Evolutionary conservation across 2,113 vertebrate genomes (phyloP).

Genomic region (Sylvietta virens): DNA sequence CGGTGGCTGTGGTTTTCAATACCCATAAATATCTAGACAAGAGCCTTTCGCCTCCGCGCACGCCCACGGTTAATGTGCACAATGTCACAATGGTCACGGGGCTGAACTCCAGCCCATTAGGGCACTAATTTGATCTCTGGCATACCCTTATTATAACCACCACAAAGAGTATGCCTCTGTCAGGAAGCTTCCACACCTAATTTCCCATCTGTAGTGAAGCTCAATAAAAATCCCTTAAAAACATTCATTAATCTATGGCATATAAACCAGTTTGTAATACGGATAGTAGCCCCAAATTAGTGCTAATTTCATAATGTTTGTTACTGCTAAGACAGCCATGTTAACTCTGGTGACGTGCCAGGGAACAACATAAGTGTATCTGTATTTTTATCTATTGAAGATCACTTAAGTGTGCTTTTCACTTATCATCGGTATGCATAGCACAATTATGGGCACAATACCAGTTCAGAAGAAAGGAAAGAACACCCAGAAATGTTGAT

Average conservation of each 20-base stretch:
- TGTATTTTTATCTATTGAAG: neutral
- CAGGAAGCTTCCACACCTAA: neutral
- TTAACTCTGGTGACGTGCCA: neutral
- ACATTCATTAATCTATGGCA: neutral
- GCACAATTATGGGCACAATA: neutral
- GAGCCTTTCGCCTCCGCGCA: neutral
- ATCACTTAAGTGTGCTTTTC: neutral
- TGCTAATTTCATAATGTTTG: neutral
- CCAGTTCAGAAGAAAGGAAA: neutral
- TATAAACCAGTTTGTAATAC: neutral
- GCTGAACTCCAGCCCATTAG: slow-evolving; percentile 29
- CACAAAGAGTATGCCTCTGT: neutral
- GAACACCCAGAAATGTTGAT: neutral
- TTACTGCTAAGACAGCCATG: neutral
- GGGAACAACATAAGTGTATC: neutral
- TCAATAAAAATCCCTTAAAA: neutral
- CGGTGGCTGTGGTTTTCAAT: slow-evolving; percentile 16
- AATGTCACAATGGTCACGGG: neutral
- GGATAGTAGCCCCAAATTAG: neutral
- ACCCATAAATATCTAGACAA: slow-evolving; percentile 7
- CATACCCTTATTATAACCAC: neutral
- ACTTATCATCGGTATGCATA: neutral
- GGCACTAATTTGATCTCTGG: slow-evolving; percentile 18
- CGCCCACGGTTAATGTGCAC: slow-evolving; percentile 12
- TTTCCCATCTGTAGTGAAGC: neutral